These are phyloP conservation scores for Vidua macroura DNA, from an alignment of 2,113 vertebrate species.

Conservation along the genomic window DNA sequence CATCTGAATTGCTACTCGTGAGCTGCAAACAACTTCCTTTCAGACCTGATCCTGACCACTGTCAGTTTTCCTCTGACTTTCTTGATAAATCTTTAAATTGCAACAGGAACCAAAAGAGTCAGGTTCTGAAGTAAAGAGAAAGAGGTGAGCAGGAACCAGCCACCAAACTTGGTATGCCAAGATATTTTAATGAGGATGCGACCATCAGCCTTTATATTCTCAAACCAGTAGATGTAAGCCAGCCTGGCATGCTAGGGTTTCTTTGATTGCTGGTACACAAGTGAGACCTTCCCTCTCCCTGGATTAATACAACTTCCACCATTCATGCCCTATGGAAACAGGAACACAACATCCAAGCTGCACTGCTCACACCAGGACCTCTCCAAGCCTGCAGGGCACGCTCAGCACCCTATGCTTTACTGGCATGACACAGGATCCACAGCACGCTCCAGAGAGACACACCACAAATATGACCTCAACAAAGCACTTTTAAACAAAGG, in stretches of 20 bases:
- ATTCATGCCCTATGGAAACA: not conserved
- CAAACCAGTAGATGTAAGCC: not conserved
- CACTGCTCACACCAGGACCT: not conserved
- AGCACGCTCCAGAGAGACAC: fast-evolving
- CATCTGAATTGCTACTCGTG: not conserved
- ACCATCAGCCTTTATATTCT: constrained; percentile 12
- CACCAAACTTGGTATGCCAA: not conserved
- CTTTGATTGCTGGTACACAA: not conserved
- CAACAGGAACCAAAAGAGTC: not conserved
- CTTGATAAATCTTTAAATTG: not conserved
- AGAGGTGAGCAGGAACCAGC: not conserved
- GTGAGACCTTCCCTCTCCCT: not conserved
- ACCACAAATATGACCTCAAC: fast-evolving
- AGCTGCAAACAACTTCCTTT: not conserved
- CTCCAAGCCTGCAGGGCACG: not conserved
- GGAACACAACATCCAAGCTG: not conserved
- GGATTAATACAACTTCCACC: not conserved
- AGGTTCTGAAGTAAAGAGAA: not conserved
- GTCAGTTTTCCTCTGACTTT: not conserved
- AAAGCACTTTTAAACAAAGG: not conserved
- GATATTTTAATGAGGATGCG: not conserved
- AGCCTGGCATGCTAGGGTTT: fast-evolving
- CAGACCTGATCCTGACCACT: not conserved
- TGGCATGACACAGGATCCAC: not conserved
- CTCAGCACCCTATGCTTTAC: not conserved